Base-by-base conservation (phyloP, 2,888 invertebrate species). In the Sphinx pinastri region DNA sequence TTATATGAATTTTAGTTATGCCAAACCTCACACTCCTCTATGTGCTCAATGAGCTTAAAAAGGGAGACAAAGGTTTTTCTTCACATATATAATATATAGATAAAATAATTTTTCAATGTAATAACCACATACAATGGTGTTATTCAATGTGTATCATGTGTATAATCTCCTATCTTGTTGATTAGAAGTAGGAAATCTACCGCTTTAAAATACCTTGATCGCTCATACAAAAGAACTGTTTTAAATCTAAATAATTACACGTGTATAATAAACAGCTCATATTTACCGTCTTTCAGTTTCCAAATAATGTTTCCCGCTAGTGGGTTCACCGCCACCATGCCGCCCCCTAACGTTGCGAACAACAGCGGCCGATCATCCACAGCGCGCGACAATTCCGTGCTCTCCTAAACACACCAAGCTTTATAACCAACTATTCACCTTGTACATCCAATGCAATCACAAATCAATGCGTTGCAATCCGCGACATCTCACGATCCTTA, bases 311-410 rank as follows among this genome's bases (percentile, higher is more conserved):
- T 95, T 72, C 99, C 99, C 70, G 97, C 96, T 76, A 95, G 93
- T 77, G 97, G 97, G 83, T 98, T 97, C 67, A 99, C 95, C n/a
- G 98, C 99, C 77, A 97, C 96, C 84, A 99, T 96, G 75, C 97
- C 97, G 77, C 99, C 99, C 85, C 98, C 98, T 79, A 99, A 95
- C 66, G 99, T 99, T 60, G 99, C 98, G 84, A 99, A 97, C 74
- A 99, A 95, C 78, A 99, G 91, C 59, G 97, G 94, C 76, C 97
- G 95, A 83, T 97, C 96, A 85, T 96, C 96, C 63, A 91, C 83
- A 79, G 96, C 96, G 73, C 96, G 94, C 60, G 96, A 96, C 79
- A 97, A 84, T 81, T 96, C 96, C 7, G 96, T 96, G 81, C 90
- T 95, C 77, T 93, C 94, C 94, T 94, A 86, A 67, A 91, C 63